Evolutionary conservation across 2,113 vertebrate species (phyloP), one percentile per base, ranked within the genome.

Genomic region (Phylloscopus trochiloides): DNA sequence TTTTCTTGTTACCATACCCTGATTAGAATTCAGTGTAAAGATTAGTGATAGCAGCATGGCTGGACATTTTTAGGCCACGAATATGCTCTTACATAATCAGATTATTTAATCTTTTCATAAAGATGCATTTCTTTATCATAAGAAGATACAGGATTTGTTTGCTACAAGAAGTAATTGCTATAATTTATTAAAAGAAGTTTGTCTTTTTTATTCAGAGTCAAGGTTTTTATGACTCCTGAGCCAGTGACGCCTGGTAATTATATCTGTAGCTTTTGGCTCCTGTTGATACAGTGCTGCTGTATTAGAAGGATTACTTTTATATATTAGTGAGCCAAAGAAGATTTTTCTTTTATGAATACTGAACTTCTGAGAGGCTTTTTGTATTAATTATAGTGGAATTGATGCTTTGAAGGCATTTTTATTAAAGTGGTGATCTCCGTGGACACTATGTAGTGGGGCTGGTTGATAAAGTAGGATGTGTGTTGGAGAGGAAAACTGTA

Each of bases 271-370:
- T 87, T 70, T 83, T 68, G 81, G 40, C 63, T 91, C 28, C 74
- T 96, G 67, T 68, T 94, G 95, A 95, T 91, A 87, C 58, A 84
- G 65, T 48, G 43, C 58, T 77, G 54, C 59, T 5, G 40, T 78
- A 86, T 92, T 62, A 93, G 61, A 73, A 83, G 78, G 67, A 93
- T 94, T 93, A 93, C 91, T 96, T 94, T 95, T 93, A 82, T 57
- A 78, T 59, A 68, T 80, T 55, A 88, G 63, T 68, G 73, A 94
- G 82, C 32, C 77, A 90, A 96, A 88, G 90, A 93, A 96, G 92
- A 90, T 90, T 93, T 94, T 92, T 63, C 82, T 94, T 97, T 96
- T 90, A 95, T 77, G 96, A 97, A 95, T 72, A 78, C 24, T 71
- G 62, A 97, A 92, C 26, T 68, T 72, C 86, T 92, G 59, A 74